Evolutionary conservation across 92 coral and sea anemone species (phyloP).

Genomic region (Porites evermanni): DNA sequence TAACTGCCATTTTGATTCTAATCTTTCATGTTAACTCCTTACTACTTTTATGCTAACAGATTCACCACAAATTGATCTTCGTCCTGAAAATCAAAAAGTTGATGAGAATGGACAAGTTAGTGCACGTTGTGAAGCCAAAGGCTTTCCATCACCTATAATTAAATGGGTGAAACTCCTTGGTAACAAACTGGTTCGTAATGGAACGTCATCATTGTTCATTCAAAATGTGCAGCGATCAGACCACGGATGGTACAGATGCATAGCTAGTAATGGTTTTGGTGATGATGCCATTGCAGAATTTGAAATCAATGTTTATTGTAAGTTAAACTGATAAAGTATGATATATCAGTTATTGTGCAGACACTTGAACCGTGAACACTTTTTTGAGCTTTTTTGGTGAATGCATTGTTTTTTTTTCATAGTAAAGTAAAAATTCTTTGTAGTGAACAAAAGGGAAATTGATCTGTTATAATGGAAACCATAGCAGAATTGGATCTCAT

Average conservation of each 20-base stretch:
- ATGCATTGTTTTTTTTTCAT: no score
- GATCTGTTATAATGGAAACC: no score
- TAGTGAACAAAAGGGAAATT: no score
- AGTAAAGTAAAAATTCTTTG: no score
- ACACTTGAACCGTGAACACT: no score
- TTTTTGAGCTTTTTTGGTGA: no score
- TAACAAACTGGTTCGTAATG: conserved; percentile 52
- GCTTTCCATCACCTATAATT: conserved; percentile 83
- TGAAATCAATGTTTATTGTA: conserved; percentile 80
- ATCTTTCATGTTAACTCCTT: background rate
- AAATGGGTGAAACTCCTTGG: conserved; percentile 78
- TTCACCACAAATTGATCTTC: conserved; percentile 70
- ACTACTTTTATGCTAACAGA: conserved; percentile 38
- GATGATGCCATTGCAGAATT: conserved; percentile 56
- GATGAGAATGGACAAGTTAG: conserved; percentile 60
- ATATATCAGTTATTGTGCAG: no score
- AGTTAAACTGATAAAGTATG: conserved; percentile 39
- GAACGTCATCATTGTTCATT: conserved; percentile 47
- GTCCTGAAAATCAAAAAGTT: conserved; percentile 40
- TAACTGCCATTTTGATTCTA: no score
- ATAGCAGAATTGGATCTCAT: no score
- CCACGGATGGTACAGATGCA: conserved; percentile 82
- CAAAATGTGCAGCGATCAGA: conserved; percentile 62
- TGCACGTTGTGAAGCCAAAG: conserved; percentile 74
- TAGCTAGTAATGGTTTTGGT: conserved; percentile 76